Base-by-base conservation (phyloP, 2,113 vertebrate species). In the Tympanuchus pallidicinctus region DNA sequence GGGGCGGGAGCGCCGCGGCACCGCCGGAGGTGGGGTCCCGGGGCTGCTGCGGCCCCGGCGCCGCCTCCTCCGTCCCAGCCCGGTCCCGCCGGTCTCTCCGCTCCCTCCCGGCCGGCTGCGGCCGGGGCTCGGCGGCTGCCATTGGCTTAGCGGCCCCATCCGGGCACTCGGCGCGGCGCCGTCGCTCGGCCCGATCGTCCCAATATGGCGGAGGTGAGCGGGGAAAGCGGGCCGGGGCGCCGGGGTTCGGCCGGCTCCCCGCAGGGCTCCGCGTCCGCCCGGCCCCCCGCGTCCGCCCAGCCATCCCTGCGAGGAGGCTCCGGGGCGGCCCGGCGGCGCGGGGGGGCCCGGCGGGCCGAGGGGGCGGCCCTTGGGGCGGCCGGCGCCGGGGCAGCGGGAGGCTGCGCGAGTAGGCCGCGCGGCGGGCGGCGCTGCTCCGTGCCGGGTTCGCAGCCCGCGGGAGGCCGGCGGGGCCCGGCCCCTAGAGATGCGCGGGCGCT, bases 141-240 rank as follows among this genome's bases (percentile, higher is more conserved):
- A 99, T 99, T 99, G 98, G 98, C 96, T 98, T 80, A 96, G 96
- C 91, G 96, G 95, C 96, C 92, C 97, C 92, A 99, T 99, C 98
- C 99, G 99, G 98, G 98, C 98, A 98, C 98, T 98, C 97, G 92
- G 97, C 97, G 97, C 96, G 96, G 96, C 97, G 97, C 98, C 98
- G 98, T 98, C 97, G 98, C 98, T 98, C 98, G 98, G 98, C 98
- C 98, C 94, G 97, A 98, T 98, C 99, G 98, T 98, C 99, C 98
- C 98, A 99, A 99, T 98, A 99, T 99, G 98, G 98, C 99, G 99
- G 98, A 99, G 99, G 99, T 99, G 98, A 99, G 99, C 98, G 97
- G 98, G 98, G 98, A 98, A 98, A 98, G 98, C 98, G 98, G 98
- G 97, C 97, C 98, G 98, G 98, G 98, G 98, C 98, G 96, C 60